Evolutionary conservation across 2,888 invertebrate genomes (phyloP), one percentile per base, ranked within the genome.

Genomic region (Arge pagana): DNA sequence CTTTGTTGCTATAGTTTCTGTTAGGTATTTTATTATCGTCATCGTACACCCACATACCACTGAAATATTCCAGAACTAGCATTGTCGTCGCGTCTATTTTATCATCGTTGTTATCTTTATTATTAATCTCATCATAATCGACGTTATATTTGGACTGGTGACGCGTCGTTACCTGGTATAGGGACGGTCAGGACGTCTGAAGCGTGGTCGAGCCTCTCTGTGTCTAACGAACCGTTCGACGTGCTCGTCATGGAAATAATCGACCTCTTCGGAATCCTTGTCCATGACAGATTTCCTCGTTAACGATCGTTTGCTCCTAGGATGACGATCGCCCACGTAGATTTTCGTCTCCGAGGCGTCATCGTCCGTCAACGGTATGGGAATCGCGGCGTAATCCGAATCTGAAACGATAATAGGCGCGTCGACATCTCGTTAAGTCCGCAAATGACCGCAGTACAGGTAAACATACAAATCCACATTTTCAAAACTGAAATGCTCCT

Each of bases 281-380:
- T 65, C 63, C 42, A 60, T 30, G 15, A 56, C 60, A 39, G 58
- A 59, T 43, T 65, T 62, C 40, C 59, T 56, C n/a, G 55, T 57
- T 48, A 68, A 54, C n/a, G 68, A 68, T 52, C 72, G 64, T 15
- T 67, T 65, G 21, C 63, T 54, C 18, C 68, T 60, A 8, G 33
- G 31, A 23, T 48, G 57, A 13, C 57, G 65, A 26, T 63, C 59
- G n/a, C 63, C 66, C 11, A 62, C 63, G 54, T 67, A 63, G 33
- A 63, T 55, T 49, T 62, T 58, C 26, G 36, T 53, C 8, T 51
- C 54, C 13, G 63, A 61, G 43, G 48, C 56, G 31, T 71, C 65
- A n/a, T n/a, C n/a, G 33, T 69, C 67, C 18, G 53, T 56, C 55
- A 65, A 48, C 10, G 63, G 56, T 7, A 57, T 52, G 8, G 64